phyloP scores from a whole-genome alignment of 2,113 vertebrate species.

The Gracilinanus agilis region DNA sequence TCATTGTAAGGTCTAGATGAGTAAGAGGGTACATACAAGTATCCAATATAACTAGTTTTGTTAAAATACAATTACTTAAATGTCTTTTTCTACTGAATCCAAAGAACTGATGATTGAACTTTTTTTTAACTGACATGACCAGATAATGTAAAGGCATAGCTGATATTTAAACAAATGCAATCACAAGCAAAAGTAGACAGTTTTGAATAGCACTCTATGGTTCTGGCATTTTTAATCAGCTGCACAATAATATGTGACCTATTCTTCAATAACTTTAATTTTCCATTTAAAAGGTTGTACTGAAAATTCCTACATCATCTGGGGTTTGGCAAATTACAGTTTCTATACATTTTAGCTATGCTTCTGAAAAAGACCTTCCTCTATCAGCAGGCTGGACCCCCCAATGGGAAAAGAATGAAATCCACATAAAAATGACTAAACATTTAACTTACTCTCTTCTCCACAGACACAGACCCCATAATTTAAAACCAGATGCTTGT shows the following conservation, averaged over 20 bases:
- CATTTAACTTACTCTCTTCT: constrained; percentile 94
- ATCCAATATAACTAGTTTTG: constrained; percentile 20
- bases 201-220: constrained; percentile 28
- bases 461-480: constrained; percentile 97
- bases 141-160: constrained; percentile 29
- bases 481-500: constrained; percentile 96
- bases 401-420: constrained; percentile 9
- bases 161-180: constrained; percentile 16
- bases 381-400: neutral
- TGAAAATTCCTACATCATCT: constrained; percentile 25
- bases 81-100: constrained; percentile 33
- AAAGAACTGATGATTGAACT: constrained; percentile 20
- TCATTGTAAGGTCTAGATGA: constrained; percentile 25
- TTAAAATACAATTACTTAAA: constrained; percentile 35
- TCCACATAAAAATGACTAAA: constrained; percentile 34
- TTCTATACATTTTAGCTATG: constrained; percentile 3
- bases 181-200: constrained; percentile 7
- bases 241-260: constrained; percentile 44
- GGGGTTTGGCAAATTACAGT: constrained; percentile 44
- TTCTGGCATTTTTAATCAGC: constrained; percentile 1
- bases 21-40: neutral
- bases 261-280: neutral
- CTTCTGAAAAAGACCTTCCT: constrained; percentile 56
- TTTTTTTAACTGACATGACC: constrained; percentile 12
- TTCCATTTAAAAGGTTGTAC: constrained; percentile 39